Conservation (phyloP, 1,140 invertebrate species). For the Eufriesea mexicana region DNA sequence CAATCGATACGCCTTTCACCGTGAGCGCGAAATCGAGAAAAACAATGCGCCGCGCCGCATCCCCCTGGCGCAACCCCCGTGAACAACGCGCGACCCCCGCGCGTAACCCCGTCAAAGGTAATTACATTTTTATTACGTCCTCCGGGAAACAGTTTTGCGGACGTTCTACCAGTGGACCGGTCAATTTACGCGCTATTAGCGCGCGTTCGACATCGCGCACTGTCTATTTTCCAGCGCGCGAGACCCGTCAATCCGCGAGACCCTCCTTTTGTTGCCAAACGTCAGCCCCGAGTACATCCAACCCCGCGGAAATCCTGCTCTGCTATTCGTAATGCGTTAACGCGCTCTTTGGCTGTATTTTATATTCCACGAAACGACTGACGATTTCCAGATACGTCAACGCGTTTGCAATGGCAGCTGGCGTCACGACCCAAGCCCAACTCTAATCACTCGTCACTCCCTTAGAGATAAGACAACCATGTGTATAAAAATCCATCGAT, state of each 20-base stretch:
- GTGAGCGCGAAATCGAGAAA: slow-evolving; percentile 20
- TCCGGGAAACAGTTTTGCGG: slow-evolving; percentile 39
- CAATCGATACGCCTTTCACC: slow-evolving; percentile 49
- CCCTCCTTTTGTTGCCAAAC: background rate
- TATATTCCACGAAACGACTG: too few species aligned
- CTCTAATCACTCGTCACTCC: too few species aligned
- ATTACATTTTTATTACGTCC: slow-evolving; percentile 64
- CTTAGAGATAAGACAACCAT: too few species aligned
- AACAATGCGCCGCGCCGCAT: slow-evolving; percentile 21
- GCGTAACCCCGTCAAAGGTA: slow-evolving; percentile 28
- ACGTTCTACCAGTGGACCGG: slow-evolving; percentile 17
- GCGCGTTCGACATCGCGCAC: slow-evolving; percentile 9
- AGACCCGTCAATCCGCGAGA: background rate
- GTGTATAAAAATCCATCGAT: too few species aligned
- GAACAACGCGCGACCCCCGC: background rate
- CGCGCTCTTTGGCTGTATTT: background rate
- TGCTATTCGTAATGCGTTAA: too few species aligned
- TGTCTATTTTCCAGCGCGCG: slow-evolving; percentile 13
- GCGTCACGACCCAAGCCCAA: too few species aligned
- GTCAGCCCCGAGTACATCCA: too few species aligned
- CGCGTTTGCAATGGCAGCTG: too few species aligned
- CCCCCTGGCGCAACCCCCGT: background rate
- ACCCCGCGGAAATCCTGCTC: background rate
- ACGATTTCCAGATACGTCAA: too few species aligned
- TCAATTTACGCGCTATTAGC: slow-evolving; percentile 60